Base-by-base conservation (phyloP, 2,113 vertebrate genomes). In the Glareola pratincola region DNA sequence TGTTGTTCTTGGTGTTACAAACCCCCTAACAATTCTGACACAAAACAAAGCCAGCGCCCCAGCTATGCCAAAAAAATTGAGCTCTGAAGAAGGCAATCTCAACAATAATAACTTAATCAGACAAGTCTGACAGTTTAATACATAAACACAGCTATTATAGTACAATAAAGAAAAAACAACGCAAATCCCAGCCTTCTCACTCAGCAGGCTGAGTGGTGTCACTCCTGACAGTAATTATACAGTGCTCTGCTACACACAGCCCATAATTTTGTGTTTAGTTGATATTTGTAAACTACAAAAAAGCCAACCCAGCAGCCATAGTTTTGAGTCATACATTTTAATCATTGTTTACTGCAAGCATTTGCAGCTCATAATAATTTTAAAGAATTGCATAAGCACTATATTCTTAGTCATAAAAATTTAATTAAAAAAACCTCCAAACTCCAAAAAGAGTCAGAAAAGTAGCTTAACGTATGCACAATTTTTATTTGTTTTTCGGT, bases 281-380 rank as follows among this genome's bases (percentile, higher is more conserved):
- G 85, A 59, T 79, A 76, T 73, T 90, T 92, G 50, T 47, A 56
- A 85, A 73, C 63, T 74, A 60, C 53, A 76, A 57, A 94, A 94
- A 90, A 87, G 10, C 20, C 29, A 92, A 63, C 6, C 43, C 34
- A 51, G 56, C 36, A 87, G 12, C 43, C 43, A 72, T 20, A 67
- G 36, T 43, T 91, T 93, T 85, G n/a, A 94, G 34, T 88, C 24
- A 75, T 74, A 67, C 66, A 75, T 90, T 95, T 94, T 78, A 92
- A 94, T 94, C 9, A 76, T 48, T 90, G 73, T 86, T 95, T 94
- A 80, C 63, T 37, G 14, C 41, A 94, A 85, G 10, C 34, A 83
- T 83, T 95, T 80, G 37, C 36, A 66, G 59, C 41, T 83, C 16
- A 57, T 78, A 73, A 73, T 83, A 64, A 43, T 68, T 85, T 88